Conservation (phyloP, 2,113 vertebrate species). For the Equus przewalskii region DNA sequence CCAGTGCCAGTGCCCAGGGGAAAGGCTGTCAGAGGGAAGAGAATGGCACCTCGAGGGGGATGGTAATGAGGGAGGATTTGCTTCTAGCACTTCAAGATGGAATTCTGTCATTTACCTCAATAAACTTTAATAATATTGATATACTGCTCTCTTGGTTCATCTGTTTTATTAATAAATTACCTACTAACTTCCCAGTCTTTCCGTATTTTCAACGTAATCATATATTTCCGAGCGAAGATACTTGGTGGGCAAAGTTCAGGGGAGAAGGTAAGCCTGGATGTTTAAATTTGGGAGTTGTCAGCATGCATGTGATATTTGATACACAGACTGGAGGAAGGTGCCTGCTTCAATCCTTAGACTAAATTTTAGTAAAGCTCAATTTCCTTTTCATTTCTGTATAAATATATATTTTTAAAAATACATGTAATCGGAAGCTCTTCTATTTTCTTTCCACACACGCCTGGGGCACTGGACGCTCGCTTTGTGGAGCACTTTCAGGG, state of each 20-base stretch:
- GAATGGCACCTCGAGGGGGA: background rate
- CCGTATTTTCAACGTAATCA: background rate
- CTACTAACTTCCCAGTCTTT: background rate
- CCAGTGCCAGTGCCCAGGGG: background rate
- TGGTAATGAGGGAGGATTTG: background rate
- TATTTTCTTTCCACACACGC: background rate
- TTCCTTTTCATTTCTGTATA: slow-evolving; percentile 10
- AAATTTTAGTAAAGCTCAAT: slow-evolving; percentile 19
- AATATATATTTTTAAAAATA: background rate
- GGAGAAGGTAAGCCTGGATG: background rate
- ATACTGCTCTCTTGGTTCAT: background rate
- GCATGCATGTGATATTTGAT: background rate
- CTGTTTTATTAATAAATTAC: background rate
- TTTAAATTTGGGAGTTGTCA: background rate
- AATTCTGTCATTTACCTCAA: background rate
- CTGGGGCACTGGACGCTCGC: background rate
- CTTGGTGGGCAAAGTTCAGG: background rate
- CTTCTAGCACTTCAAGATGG: background rate
- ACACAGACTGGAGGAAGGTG: background rate
- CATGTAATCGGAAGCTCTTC: background rate
- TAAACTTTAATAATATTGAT: background rate
- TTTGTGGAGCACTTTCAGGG: background rate
- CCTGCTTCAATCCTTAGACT: background rate
- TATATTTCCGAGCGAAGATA: slow-evolving; percentile 12
- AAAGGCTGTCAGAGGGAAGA: background rate